Evolutionary conservation across 2,113 vertebrate genomes (phyloP), one percentile per base, ranked within the genome.

Genomic region (Lasiurus borealis): DNA sequence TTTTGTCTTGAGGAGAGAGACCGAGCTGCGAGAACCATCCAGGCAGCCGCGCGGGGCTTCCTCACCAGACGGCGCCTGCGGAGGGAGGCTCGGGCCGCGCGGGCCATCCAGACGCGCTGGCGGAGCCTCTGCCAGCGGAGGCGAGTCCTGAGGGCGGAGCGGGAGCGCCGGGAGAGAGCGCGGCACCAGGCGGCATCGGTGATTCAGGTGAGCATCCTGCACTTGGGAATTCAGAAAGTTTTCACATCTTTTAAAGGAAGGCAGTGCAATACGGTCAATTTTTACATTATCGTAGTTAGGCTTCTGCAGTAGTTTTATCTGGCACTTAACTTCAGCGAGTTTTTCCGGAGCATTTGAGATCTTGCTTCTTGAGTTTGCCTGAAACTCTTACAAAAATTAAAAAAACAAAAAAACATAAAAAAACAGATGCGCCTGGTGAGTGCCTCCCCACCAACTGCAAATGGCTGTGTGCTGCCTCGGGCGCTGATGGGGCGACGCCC

Each of bases 71-170:
- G 50, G 15, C 93, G 82, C 54, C 72, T 96, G 14, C 77, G 98
- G 83, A 98, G 97, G 93, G 97, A 96, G 91, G 88, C 52, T 25
- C 93, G 11, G 1, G 99, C 99, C 50, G 98, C 98, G 0, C 0
- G 98, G 13, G 0, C 97, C 87, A 98, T 99, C 95, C 99, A 99
- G 96, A 98, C 98, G 6, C 64, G 95, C 2, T 99, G 99, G 99
- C 98, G 98, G 95, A 97, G 98, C 81, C 59, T 62, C 9, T 27
- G 59, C 59, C 59, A 23, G 59, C 59, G 59, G 59, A 3, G 59
- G 59, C 23, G 1, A 1, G 59, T 2, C 59, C 59, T 62, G 59
- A 3, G 59, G 59, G 59, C 25, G 0, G 25, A 27, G 3, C 59
- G 96, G 77, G 92, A 98, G 83, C 98, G 96, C 21, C 62, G 98